Evolutionary conservation across 1,140 invertebrate species (phyloP).

Genomic region (Bicyclus anynana): DNA sequence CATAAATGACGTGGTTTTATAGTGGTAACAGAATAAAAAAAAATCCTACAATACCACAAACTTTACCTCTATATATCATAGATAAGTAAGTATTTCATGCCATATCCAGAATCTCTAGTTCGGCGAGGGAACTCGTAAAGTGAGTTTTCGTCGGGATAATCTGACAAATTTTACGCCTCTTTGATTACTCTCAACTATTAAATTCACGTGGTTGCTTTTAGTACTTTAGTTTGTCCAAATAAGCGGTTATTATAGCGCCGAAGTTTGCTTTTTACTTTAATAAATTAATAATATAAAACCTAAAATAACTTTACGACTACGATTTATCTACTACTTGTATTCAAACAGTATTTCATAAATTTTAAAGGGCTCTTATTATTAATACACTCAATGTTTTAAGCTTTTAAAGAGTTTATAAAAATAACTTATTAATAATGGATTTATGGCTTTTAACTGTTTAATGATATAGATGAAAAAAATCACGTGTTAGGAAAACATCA

Average conservation of each 20-base stretch:
- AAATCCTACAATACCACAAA: too few relatives aligned
- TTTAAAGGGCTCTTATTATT: too few relatives aligned
- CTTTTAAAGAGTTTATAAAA: too few relatives aligned
- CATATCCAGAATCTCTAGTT: conserved; percentile 30
- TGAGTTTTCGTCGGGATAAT: conserved; percentile 52
- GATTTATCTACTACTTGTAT: background rate
- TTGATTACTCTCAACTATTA: conserved; percentile 43
- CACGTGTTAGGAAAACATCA: too few relatives aligned
- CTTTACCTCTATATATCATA: too few relatives aligned
- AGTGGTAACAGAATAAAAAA: too few relatives aligned
- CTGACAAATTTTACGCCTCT: conserved; percentile 55
- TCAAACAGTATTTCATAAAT: too few relatives aligned
- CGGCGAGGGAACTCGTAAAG: conserved; percentile 35
- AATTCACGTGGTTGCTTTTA: conserved; percentile 22
- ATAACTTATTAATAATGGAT: too few relatives aligned
- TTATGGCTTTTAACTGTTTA: too few relatives aligned
- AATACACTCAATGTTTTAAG: too few relatives aligned
- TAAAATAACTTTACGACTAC: background rate
- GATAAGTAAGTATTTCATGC: background rate
- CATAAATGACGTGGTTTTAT: too few relatives aligned
- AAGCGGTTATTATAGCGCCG: background rate
- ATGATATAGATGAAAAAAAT: too few relatives aligned
- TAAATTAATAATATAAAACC: conserved; percentile 7
- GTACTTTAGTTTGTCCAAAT: conserved; percentile 8
- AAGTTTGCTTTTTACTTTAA: conserved; percentile 4